Percentiles rank a stretch among this genome's conserved stretches.
Conservation (phyloP, 2,888 invertebrate species). For the Clivina fossor region DNA sequence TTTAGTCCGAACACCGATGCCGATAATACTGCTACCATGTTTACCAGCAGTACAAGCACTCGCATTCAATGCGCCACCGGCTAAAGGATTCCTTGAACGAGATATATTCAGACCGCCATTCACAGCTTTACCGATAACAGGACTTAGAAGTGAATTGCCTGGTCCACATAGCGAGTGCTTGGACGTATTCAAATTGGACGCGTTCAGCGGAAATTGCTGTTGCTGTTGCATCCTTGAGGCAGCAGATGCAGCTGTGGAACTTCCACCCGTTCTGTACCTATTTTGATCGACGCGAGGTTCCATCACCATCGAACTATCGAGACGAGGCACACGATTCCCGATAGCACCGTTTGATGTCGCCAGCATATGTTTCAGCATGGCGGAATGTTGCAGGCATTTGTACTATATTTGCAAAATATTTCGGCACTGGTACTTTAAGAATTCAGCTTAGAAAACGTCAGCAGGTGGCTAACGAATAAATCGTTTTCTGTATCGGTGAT, state of each 20-base stretch:
- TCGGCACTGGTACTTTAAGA: slow-evolving; percentile 3
- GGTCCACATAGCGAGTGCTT: slow-evolving; percentile 66
- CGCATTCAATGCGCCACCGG: slow-evolving; percentile 50
- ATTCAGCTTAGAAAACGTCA: not conserved
- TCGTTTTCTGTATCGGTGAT: slow-evolving; percentile 43
- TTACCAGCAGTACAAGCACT: slow-evolving; percentile 39
- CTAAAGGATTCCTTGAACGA: slow-evolving; percentile 52
- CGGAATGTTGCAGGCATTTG: slow-evolving; percentile 52
- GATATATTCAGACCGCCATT: slow-evolving; percentile 64
- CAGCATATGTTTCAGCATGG: slow-evolving; percentile 74
- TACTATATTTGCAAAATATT: slow-evolving; percentile 14
- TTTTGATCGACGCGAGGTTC: slow-evolving; percentile 49
- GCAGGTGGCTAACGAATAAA: slow-evolving; percentile 5
- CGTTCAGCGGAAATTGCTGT: slow-evolving; percentile 63
- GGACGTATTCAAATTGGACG: slow-evolving; percentile 64
- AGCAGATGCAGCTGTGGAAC: slow-evolving; percentile 22
- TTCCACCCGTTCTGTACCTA: slow-evolving; percentile 45
- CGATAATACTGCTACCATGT: slow-evolving; percentile 48
- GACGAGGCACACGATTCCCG: slow-evolving; percentile 56
- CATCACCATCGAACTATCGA: slow-evolving; percentile 50
- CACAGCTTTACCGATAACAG: slow-evolving; percentile 55
- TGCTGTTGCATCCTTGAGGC: slow-evolving; percentile 54
- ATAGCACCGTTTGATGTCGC: slow-evolving; percentile 55
- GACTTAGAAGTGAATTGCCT: slow-evolving; percentile 61
- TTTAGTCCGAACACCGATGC: slow-evolving; percentile 54